Base-by-base conservation (phyloP, 2,888 invertebrate species). In the Leptinotarsa rubiginosa region DNA sequence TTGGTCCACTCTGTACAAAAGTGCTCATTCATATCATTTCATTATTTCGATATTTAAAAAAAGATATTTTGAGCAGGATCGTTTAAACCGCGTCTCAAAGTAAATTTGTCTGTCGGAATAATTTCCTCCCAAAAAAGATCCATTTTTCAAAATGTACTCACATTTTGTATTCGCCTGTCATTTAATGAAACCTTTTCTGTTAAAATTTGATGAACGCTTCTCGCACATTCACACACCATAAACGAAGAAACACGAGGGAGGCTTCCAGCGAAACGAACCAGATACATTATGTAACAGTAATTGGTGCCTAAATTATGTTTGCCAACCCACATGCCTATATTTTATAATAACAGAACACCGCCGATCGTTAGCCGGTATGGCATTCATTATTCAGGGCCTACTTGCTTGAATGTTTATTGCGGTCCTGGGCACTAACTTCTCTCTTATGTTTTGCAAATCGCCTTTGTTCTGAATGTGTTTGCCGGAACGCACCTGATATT, bases 231-330 rank as follows among this genome's bases (percentile, higher is more conserved):
- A 12, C 41, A 41, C 41, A 41, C 41, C 41, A 41, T 41, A 41
- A 41, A 41, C 47, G 25, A 64, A 49, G 20, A 22, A 25, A 69
- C 25, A 70, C 15, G n/a, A 12, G n/a, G n/a, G 31, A 41, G 25
- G 62, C 31, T 62, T 15, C 15, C 31, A 31, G 16, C 16, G 25
- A 25, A 47, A 66, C 18, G 52, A 47, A 59, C 13, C 52, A 52
- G 49, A 50, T 68, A 64, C 47, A 67, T 31, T 52, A 22, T 22
- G 50, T 64, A 50, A 64, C 49, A 71, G 52, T 70, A 70, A 70
- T 70, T 65, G 70, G 56, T 22, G 13, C 65, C 65, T 71, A 54
- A 71, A 65, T 65, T 71, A 47, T 56, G 54, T 65, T 71, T 25
- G 2, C 71, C n/a, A 54, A 41, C 65, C 62, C 54, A 71, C 56